Evolutionary conservation across 92 coral and sea anemone genomes (phyloP), one percentile per base, ranked within the genome.

Genomic region (Blastomussa wellsi): DNA sequence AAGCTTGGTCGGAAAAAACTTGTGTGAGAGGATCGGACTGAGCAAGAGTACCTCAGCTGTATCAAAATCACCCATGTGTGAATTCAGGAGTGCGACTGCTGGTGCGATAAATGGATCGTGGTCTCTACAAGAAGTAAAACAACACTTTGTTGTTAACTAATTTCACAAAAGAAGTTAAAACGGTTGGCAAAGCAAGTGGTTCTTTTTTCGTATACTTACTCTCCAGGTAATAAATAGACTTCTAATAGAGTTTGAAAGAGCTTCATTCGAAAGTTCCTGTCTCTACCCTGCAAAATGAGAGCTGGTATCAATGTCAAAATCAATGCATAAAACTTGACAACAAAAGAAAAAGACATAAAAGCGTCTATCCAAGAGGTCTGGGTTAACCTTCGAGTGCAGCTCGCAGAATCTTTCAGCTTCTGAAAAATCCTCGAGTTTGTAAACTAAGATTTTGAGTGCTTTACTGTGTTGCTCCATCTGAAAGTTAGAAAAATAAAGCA

Each of bases 381-480:
- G 33, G 17, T 35, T 52, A 75, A 97, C 99, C 98, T 86, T 92
- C 6, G 99, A 95, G 84, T 97, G 90, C 55, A 97, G 79, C 75
- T 92, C 93, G 74, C 99, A 97, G 91, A 94, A 91, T 70, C 96
- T 84, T 57, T 93, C 93, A 22, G 99, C 99, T 31, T 95, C 98
- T 7, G 91, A 78, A 79, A 91, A 97, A 86, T 97, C 97, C 41
- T 86, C 76, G 13, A 97, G 90, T 87, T 97, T 90, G 82, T 94
- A 90, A 38, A 97, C 99, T 35, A 92, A 90, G 69, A 97, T 97
- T 75, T 91, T 94, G 70, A 97, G 80, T 10, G 99, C 99, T 83
- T 97, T 97, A 76, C 92, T 87, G 77, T 97, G 93, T 82, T 97
- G 99, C 47, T 94, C 99, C 95, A 97, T 90, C 99, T 97, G 78